phyloP scores from a whole-genome alignment of 2,797 vertebrate genomes.

The Sebastes elongatus region DNA sequence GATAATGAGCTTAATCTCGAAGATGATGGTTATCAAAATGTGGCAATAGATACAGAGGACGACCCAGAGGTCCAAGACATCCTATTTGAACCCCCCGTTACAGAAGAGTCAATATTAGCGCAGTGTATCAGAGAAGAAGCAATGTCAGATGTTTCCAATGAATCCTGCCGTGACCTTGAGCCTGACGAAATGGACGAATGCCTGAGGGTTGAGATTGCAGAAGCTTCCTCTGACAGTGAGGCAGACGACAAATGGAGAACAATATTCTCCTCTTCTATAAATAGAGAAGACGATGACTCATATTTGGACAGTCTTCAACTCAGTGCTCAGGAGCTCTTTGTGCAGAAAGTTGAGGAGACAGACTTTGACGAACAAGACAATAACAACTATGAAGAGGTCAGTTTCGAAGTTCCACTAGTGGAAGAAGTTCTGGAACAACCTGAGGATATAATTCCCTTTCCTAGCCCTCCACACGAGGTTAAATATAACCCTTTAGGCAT shows the following conservation, averaged over 20 bases:
- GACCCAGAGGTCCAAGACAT: conserved; percentile 33
- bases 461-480: conserved; percentile 70
- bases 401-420: conserved; percentile 58
- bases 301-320: conserved; percentile 83
- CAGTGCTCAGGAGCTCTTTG: conserved; percentile 85
- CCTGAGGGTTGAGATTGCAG: conserved; percentile 79
- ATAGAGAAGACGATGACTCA: conserved; percentile 86
- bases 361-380: conserved; percentile 56
- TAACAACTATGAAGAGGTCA: conserved; percentile 47
- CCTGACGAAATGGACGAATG: conserved; percentile 78
- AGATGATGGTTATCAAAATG: conserved; percentile 43
- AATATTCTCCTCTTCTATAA: conserved; percentile 87
- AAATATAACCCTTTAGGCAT: conserved; percentile 73
- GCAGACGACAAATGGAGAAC: conserved; percentile 84
- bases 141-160: conserved; percentile 80
- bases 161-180: conserved; percentile 75
- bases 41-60: conserved; percentile 52
- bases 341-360: conserved; percentile 77
- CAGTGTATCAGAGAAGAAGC: conserved; percentile 78
- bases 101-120: conserved; percentile 72
- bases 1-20: conserved; percentile 42
- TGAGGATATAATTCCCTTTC: conserved; percentile 49
- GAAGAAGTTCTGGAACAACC: conserved; percentile 78
- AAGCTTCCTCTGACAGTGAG: conserved; percentile 80
- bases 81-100: conserved; percentile 48